Evolutionary conservation across 1,140 invertebrate species (phyloP).

Genomic region (Solenopsis invicta): DNA sequence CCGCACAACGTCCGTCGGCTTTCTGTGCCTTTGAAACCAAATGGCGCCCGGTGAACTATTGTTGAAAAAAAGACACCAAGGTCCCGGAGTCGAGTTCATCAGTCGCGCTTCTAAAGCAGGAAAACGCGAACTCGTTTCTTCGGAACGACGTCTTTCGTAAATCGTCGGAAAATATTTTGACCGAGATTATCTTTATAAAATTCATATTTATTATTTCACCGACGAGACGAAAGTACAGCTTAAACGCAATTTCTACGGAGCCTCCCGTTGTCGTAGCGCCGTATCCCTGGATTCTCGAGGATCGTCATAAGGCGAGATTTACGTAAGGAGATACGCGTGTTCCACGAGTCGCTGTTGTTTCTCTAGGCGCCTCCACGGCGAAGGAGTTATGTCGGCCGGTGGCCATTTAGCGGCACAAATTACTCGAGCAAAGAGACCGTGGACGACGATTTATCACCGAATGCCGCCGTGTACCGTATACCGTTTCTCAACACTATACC

Average conservation of each 20-base stretch:
- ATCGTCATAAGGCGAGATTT: slow-evolving; percentile 60
- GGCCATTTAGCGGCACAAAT: slow-evolving; percentile 76
- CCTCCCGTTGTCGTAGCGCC: background rate
- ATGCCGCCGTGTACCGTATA: slow-evolving; percentile 40
- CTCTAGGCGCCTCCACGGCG: slow-evolving; percentile 58
- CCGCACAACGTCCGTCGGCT: background rate
- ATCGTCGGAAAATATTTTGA: background rate
- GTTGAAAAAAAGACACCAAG: background rate
- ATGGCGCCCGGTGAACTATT: background rate
- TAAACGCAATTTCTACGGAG: background rate
- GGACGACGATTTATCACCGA: slow-evolving; percentile 71
- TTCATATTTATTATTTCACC: background rate
- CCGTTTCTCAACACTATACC: slow-evolving; percentile 53
- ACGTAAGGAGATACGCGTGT: slow-evolving; percentile 72
- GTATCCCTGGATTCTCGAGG: background rate
- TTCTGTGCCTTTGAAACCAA: slow-evolving; percentile 46
- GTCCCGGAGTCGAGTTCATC: background rate
- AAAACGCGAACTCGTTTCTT: background rate
- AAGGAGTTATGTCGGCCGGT: slow-evolving; percentile 70
- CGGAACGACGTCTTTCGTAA: background rate
- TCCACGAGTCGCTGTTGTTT: slow-evolving; percentile 70
- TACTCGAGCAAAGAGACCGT: slow-evolving; percentile 72
- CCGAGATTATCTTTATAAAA: background rate
- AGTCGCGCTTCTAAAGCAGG: background rate
- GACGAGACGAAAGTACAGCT: background rate